phyloP scores from a whole-genome alignment of 1,140 invertebrate species.

The Drosophila nigrodunni region DNA sequence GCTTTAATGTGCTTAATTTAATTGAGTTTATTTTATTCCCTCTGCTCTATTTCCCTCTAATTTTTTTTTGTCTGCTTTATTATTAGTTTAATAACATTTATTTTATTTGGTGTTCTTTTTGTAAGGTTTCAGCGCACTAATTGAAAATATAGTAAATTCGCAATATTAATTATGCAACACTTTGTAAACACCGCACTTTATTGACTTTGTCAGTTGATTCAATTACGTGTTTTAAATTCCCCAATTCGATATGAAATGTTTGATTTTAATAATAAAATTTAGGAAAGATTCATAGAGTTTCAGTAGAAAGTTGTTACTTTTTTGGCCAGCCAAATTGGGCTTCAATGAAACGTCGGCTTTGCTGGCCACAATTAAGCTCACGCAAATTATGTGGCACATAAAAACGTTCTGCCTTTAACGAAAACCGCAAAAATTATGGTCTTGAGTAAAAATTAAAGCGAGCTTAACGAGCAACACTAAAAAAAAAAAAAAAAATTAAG shows the following conservation, averaged over 20 bases:
- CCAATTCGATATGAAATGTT: no score
- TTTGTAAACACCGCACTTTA: not conserved
- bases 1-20: not conserved
- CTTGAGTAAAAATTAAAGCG: constrained; percentile 76
- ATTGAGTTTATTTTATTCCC: not conserved
- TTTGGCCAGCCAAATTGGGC: constrained; percentile 52
- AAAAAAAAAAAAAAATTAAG: constrained; percentile 19
- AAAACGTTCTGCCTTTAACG: constrained; percentile 45
- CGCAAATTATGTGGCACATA: constrained; percentile 67
- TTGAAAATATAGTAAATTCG: no score
- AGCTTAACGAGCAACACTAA: constrained; percentile 72
- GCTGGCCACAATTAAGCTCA: constrained; percentile 69
- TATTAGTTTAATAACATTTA: not conserved
- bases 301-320: not conserved
- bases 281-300: no score
- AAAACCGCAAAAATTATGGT: constrained; percentile 62
- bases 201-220: not conserved
- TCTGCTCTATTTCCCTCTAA: no score
- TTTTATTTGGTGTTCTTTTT: constrained; percentile 14
- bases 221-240: not conserved
- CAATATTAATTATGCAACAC: constrained; percentile 23
- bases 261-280: no score
- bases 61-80: not conserved
- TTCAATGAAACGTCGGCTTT: constrained; percentile 15
- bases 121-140: not conserved